These are phyloP conservation scores for Eidolon dupreanum DNA, from an alignment of 2,797 vertebrate species.

Conservation along the genomic window DNA sequence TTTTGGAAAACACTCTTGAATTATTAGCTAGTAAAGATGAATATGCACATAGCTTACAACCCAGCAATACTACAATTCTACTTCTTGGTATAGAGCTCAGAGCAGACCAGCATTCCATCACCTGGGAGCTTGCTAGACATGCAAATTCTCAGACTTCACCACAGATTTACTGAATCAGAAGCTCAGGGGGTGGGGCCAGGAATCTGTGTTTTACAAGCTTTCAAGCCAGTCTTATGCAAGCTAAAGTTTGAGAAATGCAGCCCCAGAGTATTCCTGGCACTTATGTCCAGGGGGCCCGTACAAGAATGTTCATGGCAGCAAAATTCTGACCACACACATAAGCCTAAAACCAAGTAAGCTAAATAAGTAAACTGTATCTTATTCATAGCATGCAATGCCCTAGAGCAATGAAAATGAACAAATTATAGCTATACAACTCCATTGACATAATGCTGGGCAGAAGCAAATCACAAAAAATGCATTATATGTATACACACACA, in stretches of 20 bases:
- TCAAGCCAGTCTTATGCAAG: not conserved
- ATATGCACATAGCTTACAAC: not conserved
- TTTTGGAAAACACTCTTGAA: not conserved
- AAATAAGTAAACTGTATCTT: not conserved
- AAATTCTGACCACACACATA: not conserved
- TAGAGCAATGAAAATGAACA: conserved; percentile 14
- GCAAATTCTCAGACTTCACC: not conserved
- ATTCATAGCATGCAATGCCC: not conserved
- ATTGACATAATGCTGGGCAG: not conserved
- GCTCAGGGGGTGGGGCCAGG: not conserved
- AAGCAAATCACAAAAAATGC: not conserved
- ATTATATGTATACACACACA: not conserved
- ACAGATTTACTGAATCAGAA: not conserved
- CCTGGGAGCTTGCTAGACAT: not conserved
- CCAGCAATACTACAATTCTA: not conserved
- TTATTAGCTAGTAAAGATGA: not conserved
- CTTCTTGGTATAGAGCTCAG: not conserved
- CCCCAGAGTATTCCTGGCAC: not conserved
- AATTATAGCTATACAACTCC: not conserved
- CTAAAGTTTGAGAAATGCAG: not conserved
- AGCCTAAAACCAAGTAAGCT: not conserved
- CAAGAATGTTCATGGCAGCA: not conserved
- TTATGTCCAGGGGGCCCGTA: not conserved
- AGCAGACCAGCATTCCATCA: not conserved
- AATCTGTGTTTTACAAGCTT: not conserved